Conservation (phyloP, 2,113 vertebrate species). For the Ophiodon elongatus region DNA sequence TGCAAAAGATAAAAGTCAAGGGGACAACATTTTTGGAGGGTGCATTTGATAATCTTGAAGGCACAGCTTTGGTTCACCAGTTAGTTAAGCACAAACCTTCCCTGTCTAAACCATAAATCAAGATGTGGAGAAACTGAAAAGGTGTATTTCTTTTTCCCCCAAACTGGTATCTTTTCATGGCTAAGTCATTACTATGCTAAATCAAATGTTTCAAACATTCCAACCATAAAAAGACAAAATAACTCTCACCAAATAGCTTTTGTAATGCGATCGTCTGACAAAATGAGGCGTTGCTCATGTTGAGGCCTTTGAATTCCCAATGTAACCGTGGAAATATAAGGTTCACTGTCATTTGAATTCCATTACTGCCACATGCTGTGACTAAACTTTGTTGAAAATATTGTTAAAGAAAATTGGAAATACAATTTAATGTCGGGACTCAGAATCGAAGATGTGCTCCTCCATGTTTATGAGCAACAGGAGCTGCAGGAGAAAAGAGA, state of each 20-base stretch:
- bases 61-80: not conserved
- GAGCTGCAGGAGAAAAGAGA: conserved; percentile 23
- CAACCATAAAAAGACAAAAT: conserved; percentile 13
- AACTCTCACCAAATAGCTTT: conserved; percentile 12
- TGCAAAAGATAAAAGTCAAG: not conserved
- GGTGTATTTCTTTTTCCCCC: not conserved
- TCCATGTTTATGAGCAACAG: conserved; percentile 48
- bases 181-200: not conserved
- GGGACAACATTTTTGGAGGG: not conserved
- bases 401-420: conserved; percentile 49
- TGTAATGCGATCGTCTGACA: conserved; percentile 1
- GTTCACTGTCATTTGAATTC: conserved; percentile 45
- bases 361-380: conserved; percentile 38
- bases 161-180: not conserved
- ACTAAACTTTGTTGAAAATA: conserved; percentile 37
- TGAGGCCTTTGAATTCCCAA: conserved; percentile 27
- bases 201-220: conserved; percentile 18
- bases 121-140: not conserved
- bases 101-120: conserved; percentile 22
- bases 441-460: conserved; percentile 29
- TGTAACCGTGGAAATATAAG: conserved; percentile 24
- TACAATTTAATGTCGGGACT: conserved; percentile 36
- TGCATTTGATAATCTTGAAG: not conserved
- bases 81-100: conserved; percentile 25
- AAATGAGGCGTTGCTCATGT: conserved; percentile 18